phyloP scores from a whole-genome alignment of 2,797 vertebrate species.

The Taenioides sp. region DNA sequence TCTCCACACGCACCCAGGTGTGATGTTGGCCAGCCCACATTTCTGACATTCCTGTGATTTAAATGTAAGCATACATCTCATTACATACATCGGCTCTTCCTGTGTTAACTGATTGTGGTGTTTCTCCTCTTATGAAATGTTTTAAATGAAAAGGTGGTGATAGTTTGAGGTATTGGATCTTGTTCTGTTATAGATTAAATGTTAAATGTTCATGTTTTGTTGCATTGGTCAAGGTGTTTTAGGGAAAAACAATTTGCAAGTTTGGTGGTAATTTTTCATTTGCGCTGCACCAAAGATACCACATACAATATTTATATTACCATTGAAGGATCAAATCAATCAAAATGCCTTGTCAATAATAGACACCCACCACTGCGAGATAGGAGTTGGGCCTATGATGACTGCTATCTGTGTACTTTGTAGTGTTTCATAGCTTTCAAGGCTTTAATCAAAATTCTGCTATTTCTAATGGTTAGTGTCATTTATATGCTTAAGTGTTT shows the following conservation, averaged over 20 bases:
- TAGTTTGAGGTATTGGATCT: not conserved
- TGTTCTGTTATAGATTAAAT: not conserved
- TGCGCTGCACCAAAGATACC: too few relatives aligned
- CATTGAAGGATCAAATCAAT: too few relatives aligned
- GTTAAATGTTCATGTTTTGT: not conserved
- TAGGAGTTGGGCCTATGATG: not conserved
- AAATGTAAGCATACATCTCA: constrained; percentile 3
- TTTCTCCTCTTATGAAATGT: not conserved
- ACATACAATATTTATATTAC: too few relatives aligned
- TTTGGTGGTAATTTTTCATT: too few relatives aligned
- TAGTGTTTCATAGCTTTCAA: too few relatives aligned
- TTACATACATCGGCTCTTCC: constrained; percentile 16
- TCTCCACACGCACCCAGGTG: constrained; percentile 19
- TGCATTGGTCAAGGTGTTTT: not conserved
- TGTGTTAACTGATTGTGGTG: constrained; percentile 4
- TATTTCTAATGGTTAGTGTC: too few relatives aligned
- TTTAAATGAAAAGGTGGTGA: constrained; percentile 5
- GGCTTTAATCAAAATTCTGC: too few relatives aligned
- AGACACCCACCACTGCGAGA: not conserved
- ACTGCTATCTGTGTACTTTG: too few relatives aligned
- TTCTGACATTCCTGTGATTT: constrained; percentile 6
- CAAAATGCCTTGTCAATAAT: too few relatives aligned
- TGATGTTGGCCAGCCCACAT: constrained; percentile 10
- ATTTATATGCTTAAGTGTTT: too few relatives aligned
- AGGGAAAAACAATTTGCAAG: too few relatives aligned